Conservation (phyloP, 2,797 vertebrate species). For the Anableps anableps region DNA sequence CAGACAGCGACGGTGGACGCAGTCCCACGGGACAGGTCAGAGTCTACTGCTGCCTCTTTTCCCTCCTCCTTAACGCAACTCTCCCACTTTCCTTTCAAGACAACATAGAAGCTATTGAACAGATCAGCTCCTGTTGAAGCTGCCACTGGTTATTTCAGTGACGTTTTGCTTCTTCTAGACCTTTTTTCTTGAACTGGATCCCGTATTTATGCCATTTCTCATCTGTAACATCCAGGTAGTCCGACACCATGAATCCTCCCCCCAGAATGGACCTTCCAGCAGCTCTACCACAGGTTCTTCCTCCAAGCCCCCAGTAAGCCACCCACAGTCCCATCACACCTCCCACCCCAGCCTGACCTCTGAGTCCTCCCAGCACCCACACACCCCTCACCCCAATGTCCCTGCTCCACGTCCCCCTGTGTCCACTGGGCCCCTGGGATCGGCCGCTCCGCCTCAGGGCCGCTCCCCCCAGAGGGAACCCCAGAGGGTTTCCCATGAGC, state of each 20-base stretch:
- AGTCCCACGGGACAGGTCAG: constrained; percentile 85
- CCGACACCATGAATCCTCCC: constrained; percentile 75
- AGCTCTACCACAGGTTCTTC: constrained; percentile 46
- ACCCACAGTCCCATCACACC: constrained; percentile 75
- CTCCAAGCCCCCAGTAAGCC: constrained; percentile 67
- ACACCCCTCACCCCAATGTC: constrained; percentile 68
- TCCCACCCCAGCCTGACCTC: constrained; percentile 79
- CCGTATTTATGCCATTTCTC: background rate
- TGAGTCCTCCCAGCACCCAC: constrained; percentile 63
- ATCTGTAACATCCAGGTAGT: constrained; percentile 50
- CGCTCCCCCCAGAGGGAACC: constrained; percentile 89
- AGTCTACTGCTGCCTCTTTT: background rate
- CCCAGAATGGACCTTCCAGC: constrained; percentile 83
- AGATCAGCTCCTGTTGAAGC: background rate
- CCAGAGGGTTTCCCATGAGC: constrained; percentile 95
- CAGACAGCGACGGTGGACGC: constrained; percentile 85
- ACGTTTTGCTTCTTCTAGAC: too few species aligned
- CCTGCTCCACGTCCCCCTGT: constrained; percentile 67
- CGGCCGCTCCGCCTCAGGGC: constrained; percentile 67
- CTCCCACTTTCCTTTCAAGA: too few species aligned
- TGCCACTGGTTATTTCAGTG: background rate
- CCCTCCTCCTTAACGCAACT: too few species aligned
- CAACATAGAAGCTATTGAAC: background rate
- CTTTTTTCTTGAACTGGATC: too few species aligned
- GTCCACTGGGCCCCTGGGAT: constrained; percentile 43